phyloP scores from a whole-genome alignment of 2,888 invertebrate species.

The Phengaris alcon region DNA sequence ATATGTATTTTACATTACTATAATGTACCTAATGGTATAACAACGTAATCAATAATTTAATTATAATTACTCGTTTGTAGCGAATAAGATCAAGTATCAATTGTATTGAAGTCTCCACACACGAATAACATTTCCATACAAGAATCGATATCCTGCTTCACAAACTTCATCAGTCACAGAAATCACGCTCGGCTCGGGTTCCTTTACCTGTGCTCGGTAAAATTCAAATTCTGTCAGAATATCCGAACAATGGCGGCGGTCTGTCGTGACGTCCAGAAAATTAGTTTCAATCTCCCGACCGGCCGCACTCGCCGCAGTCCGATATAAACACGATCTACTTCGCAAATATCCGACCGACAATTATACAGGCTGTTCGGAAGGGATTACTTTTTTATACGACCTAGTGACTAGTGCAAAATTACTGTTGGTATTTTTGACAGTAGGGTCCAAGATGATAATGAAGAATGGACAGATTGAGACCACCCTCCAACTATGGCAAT shows the following conservation, averaged over 20 bases:
- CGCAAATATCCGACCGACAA: constrained; percentile 29
- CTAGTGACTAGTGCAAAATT: too few species aligned
- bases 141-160: constrained; percentile 5
- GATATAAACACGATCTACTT: constrained; percentile 43
- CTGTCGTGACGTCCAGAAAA: constrained; percentile 63
- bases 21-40: too few species aligned
- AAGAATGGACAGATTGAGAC: too few species aligned
- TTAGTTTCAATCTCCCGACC: constrained; percentile 63
- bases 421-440: too few species aligned
- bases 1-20: too few species aligned
- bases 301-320: constrained; percentile 57
- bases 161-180: constrained; percentile 30
- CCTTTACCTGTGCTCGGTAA: constrained; percentile 41
- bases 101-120: background rate
- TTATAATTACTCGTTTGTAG: too few species aligned
- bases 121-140: too few species aligned
- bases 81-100: background rate
- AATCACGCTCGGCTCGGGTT: constrained; percentile 35
- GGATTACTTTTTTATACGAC: background rate
- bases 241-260: constrained; percentile 45
- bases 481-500: too few species aligned
- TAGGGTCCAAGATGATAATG: too few species aligned
- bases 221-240: constrained; percentile 51
- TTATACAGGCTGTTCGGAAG: constrained; percentile 30
- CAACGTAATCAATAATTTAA: too few species aligned